phyloP scores from a whole-genome alignment of 2,888 invertebrate species.

The Elegia similella region DNA sequence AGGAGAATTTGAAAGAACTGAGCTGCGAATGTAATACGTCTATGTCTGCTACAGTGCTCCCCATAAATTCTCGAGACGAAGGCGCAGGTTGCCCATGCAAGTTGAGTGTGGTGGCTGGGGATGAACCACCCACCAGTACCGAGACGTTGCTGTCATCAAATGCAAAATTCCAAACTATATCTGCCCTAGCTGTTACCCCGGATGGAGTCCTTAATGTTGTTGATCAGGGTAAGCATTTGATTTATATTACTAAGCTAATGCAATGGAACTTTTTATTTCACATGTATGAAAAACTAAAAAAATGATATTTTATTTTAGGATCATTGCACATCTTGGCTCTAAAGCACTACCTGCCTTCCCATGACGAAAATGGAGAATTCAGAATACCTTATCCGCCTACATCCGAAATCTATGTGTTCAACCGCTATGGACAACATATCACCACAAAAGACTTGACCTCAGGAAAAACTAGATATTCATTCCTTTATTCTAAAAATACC shows the following conservation, averaged over 20 bases:
- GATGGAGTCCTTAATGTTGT: slow-evolving; percentile 98
- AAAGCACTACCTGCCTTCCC: slow-evolving; percentile 92
- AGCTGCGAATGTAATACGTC: slow-evolving; percentile 83
- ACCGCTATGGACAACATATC: slow-evolving; percentile 97
- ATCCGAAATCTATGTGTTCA: slow-evolving; percentile 96
- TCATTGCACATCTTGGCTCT: slow-evolving; percentile 91
- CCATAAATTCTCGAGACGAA: slow-evolving; percentile 60
- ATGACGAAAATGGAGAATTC: slow-evolving; percentile 94
- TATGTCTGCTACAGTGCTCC: slow-evolving; percentile 77
- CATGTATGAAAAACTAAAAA: not conserved
- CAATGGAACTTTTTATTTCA: not conserved
- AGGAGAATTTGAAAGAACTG: slow-evolving; percentile 80
- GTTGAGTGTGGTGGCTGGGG: slow-evolving; percentile 79
- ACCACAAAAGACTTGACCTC: slow-evolving; percentile 96
- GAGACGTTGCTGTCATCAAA: slow-evolving; percentile 94
- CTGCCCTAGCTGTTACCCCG: slow-evolving; percentile 95
- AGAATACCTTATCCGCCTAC: slow-evolving; percentile 96
- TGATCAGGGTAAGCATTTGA: slow-evolving; percentile 87
- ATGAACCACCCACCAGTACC: slow-evolving; percentile 88
- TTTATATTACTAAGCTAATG: not conserved
- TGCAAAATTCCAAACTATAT: slow-evolving; percentile 93
- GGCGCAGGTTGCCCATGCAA: slow-evolving; percentile 72
- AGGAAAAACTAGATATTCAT: slow-evolving; percentile 96
- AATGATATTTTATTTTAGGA: slow-evolving; percentile 63
- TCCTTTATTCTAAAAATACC: slow-evolving; percentile 97